Conservation (phyloP, 2,888 invertebrate genomes). For the Bombylius discolor region DNA sequence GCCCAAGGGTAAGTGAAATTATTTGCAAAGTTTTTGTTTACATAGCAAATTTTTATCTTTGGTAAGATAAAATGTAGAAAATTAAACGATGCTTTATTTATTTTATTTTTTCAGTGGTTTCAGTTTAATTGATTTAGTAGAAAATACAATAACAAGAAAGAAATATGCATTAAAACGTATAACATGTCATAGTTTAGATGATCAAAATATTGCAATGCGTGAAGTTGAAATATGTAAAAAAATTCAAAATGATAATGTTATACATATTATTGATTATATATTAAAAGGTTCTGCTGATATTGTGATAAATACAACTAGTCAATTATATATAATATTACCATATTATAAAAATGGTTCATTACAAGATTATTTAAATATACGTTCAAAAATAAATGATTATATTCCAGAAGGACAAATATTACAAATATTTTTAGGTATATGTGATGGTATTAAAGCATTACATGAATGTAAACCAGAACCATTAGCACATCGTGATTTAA, state of each 20-base stretch:
- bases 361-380: slow-evolving; percentile 50
- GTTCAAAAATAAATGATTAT: slow-evolving; percentile 44
- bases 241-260: slow-evolving; percentile 58
- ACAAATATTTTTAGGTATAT: slow-evolving; percentile 56
- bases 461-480: slow-evolving; percentile 60
- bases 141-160: slow-evolving; percentile 50
- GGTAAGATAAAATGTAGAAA: no score
- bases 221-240: slow-evolving; percentile 62
- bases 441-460: slow-evolving; percentile 59
- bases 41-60: no score
- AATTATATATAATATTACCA: slow-evolving; percentile 60
- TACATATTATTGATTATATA: slow-evolving; percentile 56
- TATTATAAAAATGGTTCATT: slow-evolving; percentile 67
- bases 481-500: slow-evolving; percentile 71
- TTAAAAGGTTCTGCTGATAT: slow-evolving; percentile 52
- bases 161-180: slow-evolving; percentile 67
- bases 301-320: slow-evolving; percentile 53
- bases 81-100: no score
- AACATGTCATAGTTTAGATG: slow-evolving; percentile 63
- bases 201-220: slow-evolving; percentile 54
- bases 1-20: slow-evolving; percentile 51
- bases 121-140: slow-evolving; percentile 64
- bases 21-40: background rate
- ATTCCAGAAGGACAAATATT: slow-evolving; percentile 53
- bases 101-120: slow-evolving; percentile 51